Evolutionary conservation across 37 sponge, comb jelly and placozoan genomes (phyloP).

Genomic region (Petrosia ficiformis): DNA sequence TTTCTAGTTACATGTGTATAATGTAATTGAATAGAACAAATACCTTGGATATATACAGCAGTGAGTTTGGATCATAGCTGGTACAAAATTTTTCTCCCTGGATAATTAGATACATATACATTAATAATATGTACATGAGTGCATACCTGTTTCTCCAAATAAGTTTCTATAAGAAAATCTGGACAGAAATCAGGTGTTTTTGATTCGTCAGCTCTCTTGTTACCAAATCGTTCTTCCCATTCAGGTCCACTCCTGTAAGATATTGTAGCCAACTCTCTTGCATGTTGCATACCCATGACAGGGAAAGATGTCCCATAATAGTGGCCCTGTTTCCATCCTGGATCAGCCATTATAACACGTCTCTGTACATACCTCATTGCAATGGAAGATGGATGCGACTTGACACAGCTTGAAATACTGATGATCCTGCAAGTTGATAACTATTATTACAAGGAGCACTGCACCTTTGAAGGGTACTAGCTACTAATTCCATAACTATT

Average conservation of each 20-base stretch:
- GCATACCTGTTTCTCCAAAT: slow-evolving; percentile 67
- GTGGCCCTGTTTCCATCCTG: slow-evolving; percentile 76
- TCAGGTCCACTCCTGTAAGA: slow-evolving; percentile 79
- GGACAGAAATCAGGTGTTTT: slow-evolving; percentile 68
- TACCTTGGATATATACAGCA: slow-evolving; percentile 77
- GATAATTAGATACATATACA: background rate
- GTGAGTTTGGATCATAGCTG: slow-evolving; percentile 77
- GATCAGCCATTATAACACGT: slow-evolving; percentile 74
- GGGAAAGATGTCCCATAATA: slow-evolving; percentile 74
- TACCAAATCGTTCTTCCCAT: slow-evolving; percentile 65
- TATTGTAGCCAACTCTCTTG: slow-evolving; percentile 71
- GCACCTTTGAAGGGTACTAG: no score
- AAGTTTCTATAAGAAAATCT: slow-evolving; percentile 72
- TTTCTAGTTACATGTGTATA: no score
- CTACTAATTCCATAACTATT: no score
- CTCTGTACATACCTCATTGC: slow-evolving; percentile 77
- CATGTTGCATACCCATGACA: slow-evolving; percentile 72
- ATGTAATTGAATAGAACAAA: no score
- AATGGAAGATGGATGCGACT: slow-evolving; percentile 70
- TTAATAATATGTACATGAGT: no score
- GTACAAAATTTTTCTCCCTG: slow-evolving; percentile 69
- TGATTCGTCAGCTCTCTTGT: slow-evolving; percentile 26
- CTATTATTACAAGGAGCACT: no score
- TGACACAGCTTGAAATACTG: slow-evolving; percentile 53
- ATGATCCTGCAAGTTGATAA: slow-evolving; percentile 34